Conservation (phyloP, 2,888 invertebrate genomes). For the Callyntrura guangdongensis region DNA sequence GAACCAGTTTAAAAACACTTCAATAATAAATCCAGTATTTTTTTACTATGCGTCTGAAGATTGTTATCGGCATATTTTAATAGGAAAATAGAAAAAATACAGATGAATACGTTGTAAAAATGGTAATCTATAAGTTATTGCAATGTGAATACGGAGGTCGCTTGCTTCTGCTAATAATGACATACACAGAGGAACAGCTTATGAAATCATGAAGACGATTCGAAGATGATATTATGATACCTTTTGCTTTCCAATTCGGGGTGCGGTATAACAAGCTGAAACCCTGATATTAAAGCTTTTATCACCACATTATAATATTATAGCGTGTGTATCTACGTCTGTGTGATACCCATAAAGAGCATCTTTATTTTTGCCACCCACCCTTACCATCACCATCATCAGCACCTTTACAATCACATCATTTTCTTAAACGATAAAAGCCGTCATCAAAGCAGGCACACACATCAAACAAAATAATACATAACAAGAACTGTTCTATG, state of each 20-base stretch:
- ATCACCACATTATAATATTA: slow-evolving; percentile 25
- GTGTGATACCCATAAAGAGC: slow-evolving; percentile 17
- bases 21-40: slow-evolving; percentile 22
- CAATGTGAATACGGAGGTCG: background rate
- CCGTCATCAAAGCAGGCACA: slow-evolving; percentile 49
- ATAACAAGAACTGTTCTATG: slow-evolving; percentile 6
- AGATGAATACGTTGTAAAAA: background rate
- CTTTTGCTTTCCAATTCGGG: background rate
- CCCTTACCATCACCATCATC: slow-evolving; percentile 22
- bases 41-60: slow-evolving; percentile 69
- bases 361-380: slow-evolving; percentile 66
- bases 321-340: background rate
- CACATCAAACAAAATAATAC: background rate
- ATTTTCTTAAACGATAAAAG: slow-evolving; percentile 38
- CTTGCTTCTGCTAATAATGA: background rate
- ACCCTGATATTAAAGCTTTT: slow-evolving; percentile 10
- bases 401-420: slow-evolving; percentile 56
- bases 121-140: slow-evolving; percentile 12
- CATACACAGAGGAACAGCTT: background rate
- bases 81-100: slow-evolving; percentile 17
- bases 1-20: background rate
- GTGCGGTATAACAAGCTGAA: background rate
- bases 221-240: background rate
- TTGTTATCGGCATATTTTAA: slow-evolving; percentile 55
- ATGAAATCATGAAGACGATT: slow-evolving; percentile 7